phyloP scores from a whole-genome alignment of 2,797 vertebrate species.

The Leuciscus waleckii region DNA sequence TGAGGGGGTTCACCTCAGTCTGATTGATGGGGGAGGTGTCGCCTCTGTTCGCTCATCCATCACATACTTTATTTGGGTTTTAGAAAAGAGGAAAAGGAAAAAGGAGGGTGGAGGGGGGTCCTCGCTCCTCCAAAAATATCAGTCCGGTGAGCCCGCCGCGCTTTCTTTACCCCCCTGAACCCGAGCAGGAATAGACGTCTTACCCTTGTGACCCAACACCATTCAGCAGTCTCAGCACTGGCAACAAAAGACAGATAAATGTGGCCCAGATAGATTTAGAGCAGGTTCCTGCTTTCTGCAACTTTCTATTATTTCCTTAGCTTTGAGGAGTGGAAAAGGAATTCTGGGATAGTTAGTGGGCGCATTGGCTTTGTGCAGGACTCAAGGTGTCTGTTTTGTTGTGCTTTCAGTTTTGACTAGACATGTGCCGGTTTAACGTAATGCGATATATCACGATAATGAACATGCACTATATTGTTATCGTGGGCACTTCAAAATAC shows the following conservation, averaged over 20 bases:
- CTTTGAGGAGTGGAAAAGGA: neutral
- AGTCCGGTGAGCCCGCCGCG: conserved; percentile 61
- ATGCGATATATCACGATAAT: no score
- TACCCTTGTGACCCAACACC: conserved; percentile 72
- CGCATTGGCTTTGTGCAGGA: neutral
- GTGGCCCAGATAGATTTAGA: conserved; percentile 65
- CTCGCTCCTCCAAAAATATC: conserved; percentile 78
- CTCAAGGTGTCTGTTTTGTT: conserved; percentile 54
- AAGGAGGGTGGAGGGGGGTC: conserved; percentile 67
- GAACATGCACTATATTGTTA: no score
- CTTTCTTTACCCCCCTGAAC: conserved; percentile 58
- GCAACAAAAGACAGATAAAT: conserved; percentile 81
- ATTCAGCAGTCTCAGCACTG: conserved; percentile 63
- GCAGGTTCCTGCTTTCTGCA: conserved; percentile 66
- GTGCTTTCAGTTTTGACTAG: conserved; percentile 45
- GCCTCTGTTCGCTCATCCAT: conserved; percentile 81
- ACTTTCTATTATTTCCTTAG: conserved; percentile 26
- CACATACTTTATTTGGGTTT: conserved; percentile 83
- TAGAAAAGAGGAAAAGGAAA: conserved; percentile 74
- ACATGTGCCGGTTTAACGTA: no score
- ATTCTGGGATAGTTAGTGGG: conserved; percentile 29
- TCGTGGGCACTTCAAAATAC: no score
- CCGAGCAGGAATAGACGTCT: conserved; percentile 73
- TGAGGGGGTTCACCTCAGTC: conserved; percentile 66
- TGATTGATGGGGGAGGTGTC: conserved; percentile 79